Evolutionary conservation across 2,888 invertebrate species (phyloP).

Genomic region (Amphiduros pacificus): DNA sequence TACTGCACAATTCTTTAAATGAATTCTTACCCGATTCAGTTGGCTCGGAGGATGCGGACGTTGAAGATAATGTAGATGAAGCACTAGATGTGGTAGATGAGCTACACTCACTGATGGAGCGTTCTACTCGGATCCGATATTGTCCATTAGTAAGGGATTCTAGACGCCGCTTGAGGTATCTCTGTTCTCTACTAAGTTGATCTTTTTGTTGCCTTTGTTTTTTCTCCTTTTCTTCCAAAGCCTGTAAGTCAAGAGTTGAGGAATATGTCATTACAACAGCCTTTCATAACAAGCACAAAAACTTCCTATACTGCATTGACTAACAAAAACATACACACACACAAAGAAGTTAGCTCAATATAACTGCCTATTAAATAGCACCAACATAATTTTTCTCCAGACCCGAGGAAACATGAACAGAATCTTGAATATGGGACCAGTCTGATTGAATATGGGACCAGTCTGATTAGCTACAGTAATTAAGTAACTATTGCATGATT

Average conservation of each 20-base stretch:
- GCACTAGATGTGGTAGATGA: slow-evolving; percentile 1
- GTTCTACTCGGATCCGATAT: slow-evolving; percentile 22
- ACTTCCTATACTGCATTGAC: neutral
- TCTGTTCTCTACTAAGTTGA: slow-evolving; percentile 16
- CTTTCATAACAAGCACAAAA: no score
- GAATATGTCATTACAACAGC: neutral
- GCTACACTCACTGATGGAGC: slow-evolving; percentile 20
- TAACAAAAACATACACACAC: neutral
- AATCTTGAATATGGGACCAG: no score
- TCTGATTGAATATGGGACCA: no score
- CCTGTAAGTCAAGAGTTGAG: slow-evolving; percentile 8
- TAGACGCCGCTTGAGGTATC: slow-evolving; percentile 20
- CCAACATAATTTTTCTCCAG: no score
- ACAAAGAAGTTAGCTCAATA: no score
- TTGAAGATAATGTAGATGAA: neutral
- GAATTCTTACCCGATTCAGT: no score
- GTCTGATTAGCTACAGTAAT: no score
- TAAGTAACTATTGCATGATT: no score
- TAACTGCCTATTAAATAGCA: neutral
- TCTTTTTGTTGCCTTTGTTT: slow-evolving; percentile 14
- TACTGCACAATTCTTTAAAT: no score
- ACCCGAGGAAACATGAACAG: no score
- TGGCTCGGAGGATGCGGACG: slow-evolving; percentile 7
- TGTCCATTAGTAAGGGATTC: slow-evolving; percentile 20
- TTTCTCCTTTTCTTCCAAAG: slow-evolving; percentile 24